These are phyloP conservation scores for Laothoe populi DNA, from an alignment of 2,888 invertebrate genomes.

Conservation along the genomic window DNA sequence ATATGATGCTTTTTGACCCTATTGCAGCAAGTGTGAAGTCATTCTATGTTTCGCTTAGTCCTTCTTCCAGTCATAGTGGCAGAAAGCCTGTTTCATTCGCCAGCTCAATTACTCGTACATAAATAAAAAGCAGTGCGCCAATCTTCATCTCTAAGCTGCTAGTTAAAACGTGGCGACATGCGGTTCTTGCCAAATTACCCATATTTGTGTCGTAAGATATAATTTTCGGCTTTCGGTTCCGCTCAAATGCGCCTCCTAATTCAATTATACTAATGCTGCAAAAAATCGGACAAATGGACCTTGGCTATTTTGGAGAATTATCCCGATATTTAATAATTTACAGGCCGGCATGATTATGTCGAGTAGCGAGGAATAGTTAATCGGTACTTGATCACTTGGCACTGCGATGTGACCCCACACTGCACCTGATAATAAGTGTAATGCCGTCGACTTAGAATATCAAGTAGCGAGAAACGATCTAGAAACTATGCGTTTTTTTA, in stretches of 20 bases:
- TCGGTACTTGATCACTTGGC: too few relatives aligned
- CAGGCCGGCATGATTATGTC: too few relatives aligned
- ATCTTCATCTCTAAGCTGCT: neutral
- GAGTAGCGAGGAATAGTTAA: too few relatives aligned
- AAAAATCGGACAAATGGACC: slow-evolving; percentile 24
- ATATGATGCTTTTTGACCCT: too few relatives aligned
- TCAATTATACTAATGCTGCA: slow-evolving; percentile 52
- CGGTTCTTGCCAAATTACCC: slow-evolving; percentile 50
- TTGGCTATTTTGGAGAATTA: neutral
- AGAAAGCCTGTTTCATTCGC: neutral
- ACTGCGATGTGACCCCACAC: too few relatives aligned
- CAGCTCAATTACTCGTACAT: neutral
- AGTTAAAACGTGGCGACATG: slow-evolving; percentile 42
- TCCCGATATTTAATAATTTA: neutral
- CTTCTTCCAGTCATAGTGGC: too few relatives aligned
- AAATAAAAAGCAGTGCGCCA: neutral
- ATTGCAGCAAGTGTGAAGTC: too few relatives aligned
- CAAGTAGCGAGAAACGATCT: neutral
- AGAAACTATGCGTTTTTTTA: too few relatives aligned
- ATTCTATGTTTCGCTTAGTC: too few relatives aligned
- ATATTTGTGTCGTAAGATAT: slow-evolving; percentile 48
- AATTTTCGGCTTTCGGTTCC: slow-evolving; percentile 65
- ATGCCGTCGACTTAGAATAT: too few relatives aligned
- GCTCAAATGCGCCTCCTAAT: slow-evolving; percentile 64
- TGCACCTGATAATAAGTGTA: too few relatives aligned